Evolutionary conservation across 1,140 invertebrate species (phyloP), one percentile per base, ranked within the genome.

Genomic region (Drosophila kurseongensis): DNA sequence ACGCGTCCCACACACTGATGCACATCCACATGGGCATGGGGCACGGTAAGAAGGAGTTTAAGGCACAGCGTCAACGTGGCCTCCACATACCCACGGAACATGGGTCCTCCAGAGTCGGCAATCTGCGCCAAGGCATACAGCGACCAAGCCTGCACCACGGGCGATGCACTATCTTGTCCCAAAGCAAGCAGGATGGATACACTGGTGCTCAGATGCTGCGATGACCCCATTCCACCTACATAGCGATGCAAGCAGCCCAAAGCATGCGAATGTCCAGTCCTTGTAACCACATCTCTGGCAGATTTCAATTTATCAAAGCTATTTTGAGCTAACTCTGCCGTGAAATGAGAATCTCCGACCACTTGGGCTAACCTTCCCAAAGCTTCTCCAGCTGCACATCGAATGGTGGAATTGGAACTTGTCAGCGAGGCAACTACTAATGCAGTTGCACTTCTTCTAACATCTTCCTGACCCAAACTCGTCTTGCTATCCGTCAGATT

Each of bases 21-120:
- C 9, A 99, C 96, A 92, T 99, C 98, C 27, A 97, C 96, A 84
- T 96, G 95, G 50, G 97, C 96, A 36, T 97, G 96, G 12, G 98
- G 97, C 10, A 98, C 97, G 61, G 95, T 96, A 36, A 99, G 94
- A 40, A 99, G 93, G 45, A 99, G 93, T 89, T 98, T 98, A 23
- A 99, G 93, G 27, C 97, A 95, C 23, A 99, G 94, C 1, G 96
- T 97, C 27, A 99, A 93, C 0, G 97, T 97, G 0, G 98, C 97
- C 91, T 99, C 98, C 10, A 99, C 98, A 93, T 99, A 99, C 13
- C 97, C 95, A 23, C 98, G 94, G 93, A 99, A 99, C 98, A 99
- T 99, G 29, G 98, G 98, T 1, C 98, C 98, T 23, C 98, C 98
- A 7, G 98, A 99, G 92, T 99, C 98, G 27, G 98, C 98, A 65